Evolutionary conservation across 2,113 vertebrate genomes (phyloP).

Genomic region (Mastomys natalensis): DNA sequence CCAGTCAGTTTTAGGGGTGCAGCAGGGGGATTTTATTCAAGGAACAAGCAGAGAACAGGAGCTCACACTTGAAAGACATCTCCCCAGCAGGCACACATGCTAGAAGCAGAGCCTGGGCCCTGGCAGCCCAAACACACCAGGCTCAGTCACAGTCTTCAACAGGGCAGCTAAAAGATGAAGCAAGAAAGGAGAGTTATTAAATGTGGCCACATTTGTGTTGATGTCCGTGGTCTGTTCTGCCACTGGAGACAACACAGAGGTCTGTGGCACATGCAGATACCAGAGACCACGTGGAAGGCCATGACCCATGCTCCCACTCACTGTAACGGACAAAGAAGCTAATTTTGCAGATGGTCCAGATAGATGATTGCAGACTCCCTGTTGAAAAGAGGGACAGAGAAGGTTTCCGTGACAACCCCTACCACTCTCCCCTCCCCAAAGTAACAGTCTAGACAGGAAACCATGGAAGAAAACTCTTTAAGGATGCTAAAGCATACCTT

Average conservation of each 20-base stretch:
- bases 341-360: neutral
- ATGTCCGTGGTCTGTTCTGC: neutral
- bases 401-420: neutral
- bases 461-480: neutral
- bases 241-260: neutral
- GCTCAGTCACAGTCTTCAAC: neutral
- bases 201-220: neutral
- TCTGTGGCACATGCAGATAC: neutral
- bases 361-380: neutral
- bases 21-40: neutral
- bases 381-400: neutral
- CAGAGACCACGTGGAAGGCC: neutral
- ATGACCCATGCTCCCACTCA: neutral
- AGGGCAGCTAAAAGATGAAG: neutral
- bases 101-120: neutral
- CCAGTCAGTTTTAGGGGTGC: neutral
- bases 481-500: neutral
- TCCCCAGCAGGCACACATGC: neutral
- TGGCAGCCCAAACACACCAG: neutral
- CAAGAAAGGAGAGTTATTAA: neutral
- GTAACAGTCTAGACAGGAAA: neutral
- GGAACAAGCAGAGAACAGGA: neutral
- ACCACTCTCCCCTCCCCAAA: neutral
- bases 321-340: neutral
- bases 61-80: too few relatives aligned